A percentile compares a stretch with the other conserved stretches of the same genome.
Conservation (phyloP, 2,888 invertebrate genomes). For the Mamestra brassicae region DNA sequence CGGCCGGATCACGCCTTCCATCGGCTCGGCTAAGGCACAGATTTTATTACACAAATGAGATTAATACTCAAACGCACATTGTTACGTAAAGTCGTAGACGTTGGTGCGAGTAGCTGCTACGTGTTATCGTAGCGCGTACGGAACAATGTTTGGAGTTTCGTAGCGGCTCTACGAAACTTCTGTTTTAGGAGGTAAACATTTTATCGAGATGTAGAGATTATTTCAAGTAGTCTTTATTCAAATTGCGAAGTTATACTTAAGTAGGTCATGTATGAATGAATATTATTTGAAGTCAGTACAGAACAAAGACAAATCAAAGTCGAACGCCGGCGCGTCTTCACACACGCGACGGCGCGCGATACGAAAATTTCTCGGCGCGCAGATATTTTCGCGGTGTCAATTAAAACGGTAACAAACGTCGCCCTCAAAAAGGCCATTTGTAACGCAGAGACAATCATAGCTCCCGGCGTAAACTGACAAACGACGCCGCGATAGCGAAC, state of each 20-base stretch:
- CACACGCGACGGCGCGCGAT: slow-evolving; percentile 40
- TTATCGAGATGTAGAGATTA: slow-evolving; percentile 31
- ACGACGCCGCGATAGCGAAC: slow-evolving; percentile 83
- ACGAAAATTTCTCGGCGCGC: slow-evolving; percentile 41
- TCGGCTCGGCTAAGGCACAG: slow-evolving; percentile 87
- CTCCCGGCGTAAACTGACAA: slow-evolving; percentile 87
- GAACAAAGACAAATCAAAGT: slow-evolving; percentile 62
- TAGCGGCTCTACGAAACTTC: slow-evolving; percentile 38
- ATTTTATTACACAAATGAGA: slow-evolving; percentile 91
- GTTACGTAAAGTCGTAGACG: slow-evolving; percentile 67
- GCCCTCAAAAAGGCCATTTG: slow-evolving; percentile 86
- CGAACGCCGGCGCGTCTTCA: slow-evolving; percentile 43
- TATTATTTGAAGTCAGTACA: slow-evolving; percentile 29
- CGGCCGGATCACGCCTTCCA: slow-evolving; percentile 90
- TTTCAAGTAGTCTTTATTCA: slow-evolving; percentile 21
- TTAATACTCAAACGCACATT: slow-evolving; percentile 85
- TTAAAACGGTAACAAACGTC: slow-evolving; percentile 81
- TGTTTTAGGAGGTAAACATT: slow-evolving; percentile 3
- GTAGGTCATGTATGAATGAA: slow-evolving; percentile 12
- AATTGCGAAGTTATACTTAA: background rate
- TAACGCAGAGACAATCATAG: slow-evolving; percentile 82
- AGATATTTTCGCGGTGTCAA: slow-evolving; percentile 77
- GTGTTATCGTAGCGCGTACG: slow-evolving; percentile 41
- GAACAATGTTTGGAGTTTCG: slow-evolving; percentile 34
- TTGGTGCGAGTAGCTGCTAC: slow-evolving; percentile 50